Evolutionary conservation across 2,113 vertebrate species (phyloP).

Genomic region (Ptilorrhoa leucosticta): DNA sequence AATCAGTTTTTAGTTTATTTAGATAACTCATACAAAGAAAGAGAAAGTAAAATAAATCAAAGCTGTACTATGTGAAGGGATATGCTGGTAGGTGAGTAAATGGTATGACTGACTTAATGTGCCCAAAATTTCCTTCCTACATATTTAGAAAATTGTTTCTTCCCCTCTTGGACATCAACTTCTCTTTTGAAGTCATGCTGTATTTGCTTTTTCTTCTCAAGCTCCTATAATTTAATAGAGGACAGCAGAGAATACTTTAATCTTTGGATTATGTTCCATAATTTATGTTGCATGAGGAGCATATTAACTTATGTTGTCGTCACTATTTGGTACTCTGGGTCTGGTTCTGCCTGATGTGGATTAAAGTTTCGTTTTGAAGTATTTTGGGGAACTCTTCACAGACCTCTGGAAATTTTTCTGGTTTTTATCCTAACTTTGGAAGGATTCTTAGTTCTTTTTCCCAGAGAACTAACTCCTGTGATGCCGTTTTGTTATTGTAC

Average conservation of each 20-base stretch:
- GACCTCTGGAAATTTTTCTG: background rate
- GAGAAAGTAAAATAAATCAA: background rate
- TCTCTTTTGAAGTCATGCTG: background rate
- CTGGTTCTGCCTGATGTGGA: background rate
- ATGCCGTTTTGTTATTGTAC: background rate
- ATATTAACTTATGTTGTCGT: background rate
- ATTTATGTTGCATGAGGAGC: background rate
- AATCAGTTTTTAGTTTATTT: background rate
- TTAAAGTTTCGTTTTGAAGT: background rate
- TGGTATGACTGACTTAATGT: background rate
- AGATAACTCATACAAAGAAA: background rate
- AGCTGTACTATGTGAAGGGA: background rate
- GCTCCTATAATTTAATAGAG: background rate
- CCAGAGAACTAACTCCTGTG: background rate
- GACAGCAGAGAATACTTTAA: background rate
- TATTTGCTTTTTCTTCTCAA: background rate
- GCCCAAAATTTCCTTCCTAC: background rate
- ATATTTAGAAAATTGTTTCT: background rate
- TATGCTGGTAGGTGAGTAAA: background rate
- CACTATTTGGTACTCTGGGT: background rate
- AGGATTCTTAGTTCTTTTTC: background rate
- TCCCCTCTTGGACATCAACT: background rate
- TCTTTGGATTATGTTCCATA: constrained; percentile 11
- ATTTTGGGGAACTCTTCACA: background rate
- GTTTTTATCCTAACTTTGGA: background rate